Evolutionary conservation across 2,797 vertebrate genomes (phyloP).

Genomic region (Epinephelus awoara): DNA sequence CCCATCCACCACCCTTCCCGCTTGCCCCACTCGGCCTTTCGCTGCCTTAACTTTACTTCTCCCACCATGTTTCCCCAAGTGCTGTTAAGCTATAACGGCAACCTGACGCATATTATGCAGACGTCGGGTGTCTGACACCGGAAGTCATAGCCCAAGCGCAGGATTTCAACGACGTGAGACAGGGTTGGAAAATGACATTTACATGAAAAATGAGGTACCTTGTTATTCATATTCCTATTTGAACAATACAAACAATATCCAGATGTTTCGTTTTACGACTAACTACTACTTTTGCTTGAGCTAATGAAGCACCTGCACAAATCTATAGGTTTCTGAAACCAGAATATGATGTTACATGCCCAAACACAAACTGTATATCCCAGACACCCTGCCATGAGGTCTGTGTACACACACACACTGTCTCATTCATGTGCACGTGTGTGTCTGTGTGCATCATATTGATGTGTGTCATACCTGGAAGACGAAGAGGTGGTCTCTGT

Average conservation of each 20-base stretch:
- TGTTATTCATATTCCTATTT: neutral
- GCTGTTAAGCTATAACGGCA: too few relatives aligned
- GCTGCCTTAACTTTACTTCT: too few relatives aligned
- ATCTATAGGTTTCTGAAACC: neutral
- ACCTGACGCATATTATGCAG: too few relatives aligned
- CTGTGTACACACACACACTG: neutral
- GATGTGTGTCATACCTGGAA: constrained; percentile 86
- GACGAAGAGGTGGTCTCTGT: constrained; percentile 87
- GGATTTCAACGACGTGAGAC: too few relatives aligned
- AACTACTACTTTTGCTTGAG: neutral
- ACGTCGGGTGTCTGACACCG: too few relatives aligned
- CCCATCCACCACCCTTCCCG: too few relatives aligned
- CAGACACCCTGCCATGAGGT: neutral
- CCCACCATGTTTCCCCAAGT: too few relatives aligned
- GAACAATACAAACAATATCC: too few relatives aligned
- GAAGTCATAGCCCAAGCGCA: too few relatives aligned
- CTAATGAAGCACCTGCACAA: neutral
- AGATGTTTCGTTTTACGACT: neutral
- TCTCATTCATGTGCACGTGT: neutral
- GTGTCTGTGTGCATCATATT: neutral
- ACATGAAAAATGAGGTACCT: neutral
- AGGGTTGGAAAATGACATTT: neutral
- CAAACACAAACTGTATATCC: neutral
- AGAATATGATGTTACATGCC: neutral
- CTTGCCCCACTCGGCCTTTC: too few relatives aligned